phyloP scores from a whole-genome alignment of 1,140 invertebrate genomes.

The Euura saliciscinereae region DNA sequence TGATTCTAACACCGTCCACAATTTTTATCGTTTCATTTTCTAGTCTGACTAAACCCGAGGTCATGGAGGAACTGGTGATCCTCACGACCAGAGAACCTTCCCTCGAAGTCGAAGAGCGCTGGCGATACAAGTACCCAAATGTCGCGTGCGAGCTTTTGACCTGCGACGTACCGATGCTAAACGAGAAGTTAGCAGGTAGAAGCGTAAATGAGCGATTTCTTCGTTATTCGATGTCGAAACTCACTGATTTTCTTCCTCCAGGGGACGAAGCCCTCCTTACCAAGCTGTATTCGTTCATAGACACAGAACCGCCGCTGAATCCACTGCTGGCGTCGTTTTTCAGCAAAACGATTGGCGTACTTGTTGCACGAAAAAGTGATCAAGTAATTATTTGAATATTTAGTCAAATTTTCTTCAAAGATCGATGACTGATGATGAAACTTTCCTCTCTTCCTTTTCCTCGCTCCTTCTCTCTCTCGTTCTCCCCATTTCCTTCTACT shows the following conservation, averaged over 20 bases:
- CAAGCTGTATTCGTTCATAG: conserved; percentile 88
- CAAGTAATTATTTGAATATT: conserved; percentile 61
- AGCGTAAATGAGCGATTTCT: conserved; percentile 22
- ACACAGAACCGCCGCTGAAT: conserved; percentile 86
- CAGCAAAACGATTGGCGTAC: conserved; percentile 89
- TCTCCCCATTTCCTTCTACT: conserved; percentile 34
- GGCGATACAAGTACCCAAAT: conserved; percentile 89
- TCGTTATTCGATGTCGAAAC: conserved; percentile 2
- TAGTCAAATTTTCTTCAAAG: not conserved
- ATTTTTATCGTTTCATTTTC: conserved; percentile 44
- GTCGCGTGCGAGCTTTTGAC: conserved; percentile 94
- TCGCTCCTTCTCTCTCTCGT: conserved; percentile 22
- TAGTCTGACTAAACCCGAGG: conserved; percentile 83
- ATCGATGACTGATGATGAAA: not conserved
- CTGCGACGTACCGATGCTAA: conserved; percentile 83
- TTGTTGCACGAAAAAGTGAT: conserved; percentile 81
- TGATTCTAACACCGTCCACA: not conserved
- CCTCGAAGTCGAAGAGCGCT: conserved; percentile 74
- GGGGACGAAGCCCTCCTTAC: conserved; percentile 77
- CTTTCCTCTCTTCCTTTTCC: conserved; percentile 13
- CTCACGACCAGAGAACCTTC: conserved; percentile 86
- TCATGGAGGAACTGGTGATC: conserved; percentile 85
- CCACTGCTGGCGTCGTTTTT: conserved; percentile 95
- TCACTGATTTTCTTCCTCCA: conserved; percentile 29
- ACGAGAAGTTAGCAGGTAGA: conserved; percentile 77